Evolutionary conservation across 2,888 invertebrate genomes (phyloP).

Genomic region (Axea sp.): DNA sequence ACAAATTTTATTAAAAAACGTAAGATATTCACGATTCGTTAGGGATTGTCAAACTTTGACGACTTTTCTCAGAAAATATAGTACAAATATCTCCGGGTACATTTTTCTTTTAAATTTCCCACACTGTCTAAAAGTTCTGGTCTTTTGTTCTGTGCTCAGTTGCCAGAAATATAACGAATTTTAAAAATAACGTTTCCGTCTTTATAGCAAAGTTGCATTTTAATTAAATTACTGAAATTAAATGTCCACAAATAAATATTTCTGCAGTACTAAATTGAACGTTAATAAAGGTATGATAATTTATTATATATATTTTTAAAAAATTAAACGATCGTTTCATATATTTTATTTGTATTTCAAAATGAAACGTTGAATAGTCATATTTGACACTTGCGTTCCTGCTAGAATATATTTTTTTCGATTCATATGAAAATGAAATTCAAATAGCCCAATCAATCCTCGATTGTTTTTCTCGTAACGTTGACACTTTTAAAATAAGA

Average conservation of each 20-base stretch:
- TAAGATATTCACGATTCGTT: neutral
- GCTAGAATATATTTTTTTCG: conserved; percentile 9
- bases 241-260: too few relatives aligned
- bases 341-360: conserved; percentile 14
- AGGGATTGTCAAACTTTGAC: conserved; percentile 28
- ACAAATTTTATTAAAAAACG: too few relatives aligned
- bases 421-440: conserved; percentile 52
- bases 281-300: too few relatives aligned
- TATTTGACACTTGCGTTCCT: conserved; percentile 4
- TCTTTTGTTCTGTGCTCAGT: conserved; percentile 31
- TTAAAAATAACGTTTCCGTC: conserved; percentile 11
- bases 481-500: conserved; percentile 51
- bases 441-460: conserved; percentile 45
- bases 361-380: conserved; percentile 3
- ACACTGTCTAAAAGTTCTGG: conserved; percentile 18
- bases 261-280: too few relatives aligned
- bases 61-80: conserved; percentile 25
- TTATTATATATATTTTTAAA: too few relatives aligned
- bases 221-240: conserved; percentile 32
- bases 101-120: conserved; percentile 26
- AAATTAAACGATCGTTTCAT: too few relatives aligned
- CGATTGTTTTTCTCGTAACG: conserved; percentile 53
- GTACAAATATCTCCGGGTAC: conserved; percentile 1
- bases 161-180: conserved; percentile 37
- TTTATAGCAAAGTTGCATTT: neutral